A percentile compares a stretch with the other conserved stretches of the same genome.
Evolutionary conservation across 2,888 invertebrate species (phyloP).

Genomic region (Himalopsyche japonica): DNA sequence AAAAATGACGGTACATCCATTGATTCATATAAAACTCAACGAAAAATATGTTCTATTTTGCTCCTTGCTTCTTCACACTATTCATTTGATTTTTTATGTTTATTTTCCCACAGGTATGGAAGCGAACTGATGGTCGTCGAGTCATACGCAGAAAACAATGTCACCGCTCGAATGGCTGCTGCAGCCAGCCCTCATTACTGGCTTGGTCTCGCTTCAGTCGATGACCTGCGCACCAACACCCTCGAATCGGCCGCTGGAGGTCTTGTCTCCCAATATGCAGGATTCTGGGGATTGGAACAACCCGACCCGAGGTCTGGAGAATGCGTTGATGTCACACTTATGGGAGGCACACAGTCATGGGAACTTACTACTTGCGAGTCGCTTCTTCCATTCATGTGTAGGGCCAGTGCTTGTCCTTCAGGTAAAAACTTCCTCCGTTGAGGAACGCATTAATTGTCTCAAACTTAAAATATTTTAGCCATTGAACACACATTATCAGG

Average conservation of each 20-base stretch:
- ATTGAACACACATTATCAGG: too few relatives aligned
- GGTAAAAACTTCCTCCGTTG: conserved; percentile 53
- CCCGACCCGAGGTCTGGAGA: conserved; percentile 87
- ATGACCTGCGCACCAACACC: conserved; percentile 92
- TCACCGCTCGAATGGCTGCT: conserved; percentile 80
- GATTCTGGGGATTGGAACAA: conserved; percentile 90
- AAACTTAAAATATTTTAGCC: too few relatives aligned
- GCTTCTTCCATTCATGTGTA: conserved; percentile 92
- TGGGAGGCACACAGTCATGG: conserved; percentile 81
- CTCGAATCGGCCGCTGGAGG: conserved; percentile 90
- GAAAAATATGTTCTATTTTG: too few relatives aligned
- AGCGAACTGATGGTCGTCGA: conserved; percentile 92
- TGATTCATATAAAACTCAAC: too few relatives aligned
- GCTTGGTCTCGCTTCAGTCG: conserved; percentile 87
- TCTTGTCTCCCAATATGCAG: conserved; percentile 89
- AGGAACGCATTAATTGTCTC: too few relatives aligned
- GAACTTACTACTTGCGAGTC: conserved; percentile 93
- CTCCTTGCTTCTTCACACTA: too few relatives aligned
- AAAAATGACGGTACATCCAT: too few relatives aligned
- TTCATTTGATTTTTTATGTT: background rate
- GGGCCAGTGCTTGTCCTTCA: conserved; percentile 85
- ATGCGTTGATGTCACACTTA: conserved; percentile 81
- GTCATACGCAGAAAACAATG: conserved; percentile 88
- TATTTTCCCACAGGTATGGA: conserved; percentile 75
- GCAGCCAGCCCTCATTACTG: conserved; percentile 79